Base-by-base conservation (phyloP, 2,113 vertebrate species). In the Stigmatopora argus region DNA sequence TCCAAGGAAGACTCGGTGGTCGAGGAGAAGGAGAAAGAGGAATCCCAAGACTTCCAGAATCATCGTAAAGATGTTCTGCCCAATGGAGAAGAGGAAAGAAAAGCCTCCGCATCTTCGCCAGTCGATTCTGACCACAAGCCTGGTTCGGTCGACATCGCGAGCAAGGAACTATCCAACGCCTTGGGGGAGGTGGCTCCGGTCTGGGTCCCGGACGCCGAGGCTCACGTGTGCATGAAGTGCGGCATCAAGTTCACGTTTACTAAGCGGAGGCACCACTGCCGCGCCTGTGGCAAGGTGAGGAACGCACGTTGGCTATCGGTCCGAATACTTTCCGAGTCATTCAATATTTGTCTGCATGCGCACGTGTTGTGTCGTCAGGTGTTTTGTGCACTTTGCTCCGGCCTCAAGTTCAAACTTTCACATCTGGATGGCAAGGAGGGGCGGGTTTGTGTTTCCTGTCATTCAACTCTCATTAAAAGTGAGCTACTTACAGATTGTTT, bases 1-100 rank as follows among this genome's bases (percentile, higher is more conserved):
- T 96, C 94, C 46, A 99, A 99, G 90, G 96, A 99, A 89, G 95
- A 99, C 87, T 98, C 94, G 0, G 96, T 98, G 74, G 91, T 96
- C 45, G 96, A 99, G 86, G 96, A 99, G 90, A 99, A 99, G 81
- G 96, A 99, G 85, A 87, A 94, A 82, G 96, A 97, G 70, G 96
- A 98, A 83, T 87, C 92, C 62, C 38, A 35, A 69, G 71, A 90
- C 73, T 61, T 85, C 66, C 90, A 89, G 83, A 86, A 83, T 78
- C 67, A 71, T 56, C 7, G 53, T 12, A n/a, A 66, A 66, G 44
- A 2, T 21, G 6, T 21, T 26, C 31, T 31, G 34, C 62, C 72
- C 15, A 46, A 68, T 3, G 69, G 45, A 38, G 48, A 47, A 57
- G 74, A 79, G n/a, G 78, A 74, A 51, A 81, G 66, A 69, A 9